These are phyloP conservation scores for Petaurus breviceps DNA, from an alignment of 2,113 vertebrate species.

Conservation along the genomic window DNA sequence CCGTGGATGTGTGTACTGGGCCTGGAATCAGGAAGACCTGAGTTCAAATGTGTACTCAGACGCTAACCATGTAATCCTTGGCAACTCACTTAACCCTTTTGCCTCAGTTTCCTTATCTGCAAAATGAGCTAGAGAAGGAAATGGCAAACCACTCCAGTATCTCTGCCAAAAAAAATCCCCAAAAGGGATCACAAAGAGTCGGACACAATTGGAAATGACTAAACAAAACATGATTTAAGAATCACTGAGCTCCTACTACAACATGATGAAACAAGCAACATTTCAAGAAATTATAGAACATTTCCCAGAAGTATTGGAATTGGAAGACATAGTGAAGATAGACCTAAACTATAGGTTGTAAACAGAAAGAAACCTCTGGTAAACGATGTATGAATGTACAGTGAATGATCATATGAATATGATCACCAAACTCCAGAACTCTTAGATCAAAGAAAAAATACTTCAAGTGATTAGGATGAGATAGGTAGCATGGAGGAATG, in stretches of 20 bases:
- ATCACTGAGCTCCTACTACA: background rate
- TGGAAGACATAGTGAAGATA: background rate
- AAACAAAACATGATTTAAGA: background rate
- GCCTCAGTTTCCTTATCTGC: background rate
- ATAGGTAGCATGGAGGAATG: background rate
- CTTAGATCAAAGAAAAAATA: background rate
- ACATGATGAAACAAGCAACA: background rate
- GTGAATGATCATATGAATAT: background rate
- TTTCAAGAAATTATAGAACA: background rate
- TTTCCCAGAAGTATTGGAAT: background rate
- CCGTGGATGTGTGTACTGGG: too few species aligned
- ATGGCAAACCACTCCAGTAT: background rate
- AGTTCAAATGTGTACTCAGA: background rate
- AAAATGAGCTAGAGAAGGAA: background rate
- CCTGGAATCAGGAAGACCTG: background rate
- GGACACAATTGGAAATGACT: background rate
- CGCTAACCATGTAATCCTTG: background rate
- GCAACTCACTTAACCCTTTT: background rate
- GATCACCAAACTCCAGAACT: background rate
- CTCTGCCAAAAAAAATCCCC: background rate
- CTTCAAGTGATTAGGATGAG: background rate
- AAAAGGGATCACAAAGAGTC: background rate
- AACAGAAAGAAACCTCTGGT: background rate
- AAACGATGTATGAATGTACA: background rate
- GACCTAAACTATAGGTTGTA: background rate